Conservation (phyloP, 2,113 vertebrate genomes). For the Thamnaconus septentrionalis region DNA sequence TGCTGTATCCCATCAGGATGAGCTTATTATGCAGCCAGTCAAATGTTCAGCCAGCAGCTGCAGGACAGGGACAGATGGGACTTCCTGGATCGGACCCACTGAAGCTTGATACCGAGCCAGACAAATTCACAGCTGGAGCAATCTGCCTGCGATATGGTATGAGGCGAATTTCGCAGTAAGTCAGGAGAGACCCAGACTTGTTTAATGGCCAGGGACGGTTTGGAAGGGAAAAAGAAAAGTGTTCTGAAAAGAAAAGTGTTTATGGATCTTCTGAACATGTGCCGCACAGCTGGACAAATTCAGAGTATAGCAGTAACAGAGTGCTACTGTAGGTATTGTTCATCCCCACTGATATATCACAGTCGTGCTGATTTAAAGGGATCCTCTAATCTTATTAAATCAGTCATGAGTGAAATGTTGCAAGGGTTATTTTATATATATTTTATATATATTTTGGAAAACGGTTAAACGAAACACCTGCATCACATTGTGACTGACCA, state of each 20-base stretch:
- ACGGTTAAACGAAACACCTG: no score
- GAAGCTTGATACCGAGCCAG: constrained; percentile 47
- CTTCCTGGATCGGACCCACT: constrained; percentile 57
- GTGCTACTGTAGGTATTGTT: no score
- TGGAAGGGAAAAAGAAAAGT: constrained; percentile 2
- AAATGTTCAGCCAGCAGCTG: constrained; percentile 54
- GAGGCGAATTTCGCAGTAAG: constrained; percentile 21
- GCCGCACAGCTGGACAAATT: constrained; percentile 20
- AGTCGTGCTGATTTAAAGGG: no score
- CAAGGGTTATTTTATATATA: no score
- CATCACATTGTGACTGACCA: no score
- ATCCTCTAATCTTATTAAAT: no score
- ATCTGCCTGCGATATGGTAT: constrained; percentile 30
- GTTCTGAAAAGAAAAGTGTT: constrained; percentile 9
- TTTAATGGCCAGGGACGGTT: constrained; percentile 11
- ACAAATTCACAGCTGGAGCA: constrained; percentile 52
- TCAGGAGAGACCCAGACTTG: constrained; percentile 13
- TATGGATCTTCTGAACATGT: constrained; percentile 9
- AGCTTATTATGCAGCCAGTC: constrained; percentile 33
- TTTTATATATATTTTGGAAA: neutral
- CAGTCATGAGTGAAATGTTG: no score
- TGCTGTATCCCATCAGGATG: constrained; percentile 15
- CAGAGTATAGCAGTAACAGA: no score
- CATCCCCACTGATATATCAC: no score
- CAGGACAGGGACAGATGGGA: constrained; percentile 56